Evolutionary conservation across 2,113 vertebrate genomes (phyloP), one percentile per base, ranked within the genome.

Genomic region (Onychostoma macrolepis): DNA sequence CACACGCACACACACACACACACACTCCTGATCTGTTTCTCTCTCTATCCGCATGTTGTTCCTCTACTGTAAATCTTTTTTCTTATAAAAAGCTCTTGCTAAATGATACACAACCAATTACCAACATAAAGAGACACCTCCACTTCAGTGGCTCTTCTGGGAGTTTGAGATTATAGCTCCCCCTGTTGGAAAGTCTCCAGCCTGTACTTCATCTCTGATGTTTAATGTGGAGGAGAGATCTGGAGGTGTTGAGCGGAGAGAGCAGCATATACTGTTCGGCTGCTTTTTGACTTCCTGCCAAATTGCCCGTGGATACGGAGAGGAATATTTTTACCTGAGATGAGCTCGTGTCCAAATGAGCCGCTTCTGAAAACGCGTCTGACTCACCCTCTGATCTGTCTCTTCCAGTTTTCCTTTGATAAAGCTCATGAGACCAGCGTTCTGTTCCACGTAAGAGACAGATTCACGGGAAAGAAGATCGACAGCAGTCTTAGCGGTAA

Each of bases 401-500:
- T 85, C 87, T 86, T 90, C 10, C 81, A 99, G 98, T 96, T 98
- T 90, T 94, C 94, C 87, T 95, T 95, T 1, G 93, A 96, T 45
- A 93, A 94, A 93, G 96, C 95, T 61, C 96, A 97, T 72, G 97
- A 97, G 7, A 91, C 96, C 88, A 95, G 89, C 85, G 91, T 99
- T 90, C 94, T 95, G 79, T 96, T 99, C 91, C 97, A 95, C 13
- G 91, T 98, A 89, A 97, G 94, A 94, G 94, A 94, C 87, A 95
- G 95, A 7, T 41, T 90, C 81, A 95, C 95, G 43, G 91, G 93
- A 36, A 96, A 95, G 92, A 96, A 96, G 89, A 96, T 99, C 83
- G 98, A 99, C 96, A 99, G 98, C 94, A 96, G 94, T 36, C 92
- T 99, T 30, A 96, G 96, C 65, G 97, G 98, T 99, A 93, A 79